Conservation (phyloP, 64 coral and sea anemone genomes). For the Stylophora pistillata region DNA sequence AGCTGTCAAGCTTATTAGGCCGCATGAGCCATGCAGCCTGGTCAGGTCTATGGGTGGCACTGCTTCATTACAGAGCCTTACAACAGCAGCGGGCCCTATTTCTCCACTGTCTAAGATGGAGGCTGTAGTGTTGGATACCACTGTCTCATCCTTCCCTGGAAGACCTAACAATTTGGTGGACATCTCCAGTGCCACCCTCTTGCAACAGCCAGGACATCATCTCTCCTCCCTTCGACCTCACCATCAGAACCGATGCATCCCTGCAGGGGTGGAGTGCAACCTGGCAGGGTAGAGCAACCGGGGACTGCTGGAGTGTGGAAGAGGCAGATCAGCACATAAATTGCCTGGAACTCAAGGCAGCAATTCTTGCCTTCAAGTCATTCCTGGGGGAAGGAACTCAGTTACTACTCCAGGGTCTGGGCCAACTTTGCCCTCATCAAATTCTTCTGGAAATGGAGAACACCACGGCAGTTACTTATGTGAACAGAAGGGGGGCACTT, state of each 20-base stretch:
- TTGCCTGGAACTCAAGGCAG: constrained; percentile 43
- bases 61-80: constrained; percentile 42
- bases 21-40: constrained; percentile 13
- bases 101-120: neutral
- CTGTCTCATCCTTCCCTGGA: constrained; percentile 9
- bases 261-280: constrained; percentile 47
- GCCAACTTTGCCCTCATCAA: neutral
- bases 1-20: neutral
- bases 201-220: constrained; percentile 47
- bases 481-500: constrained; percentile 6
- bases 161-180: constrained; percentile 53
- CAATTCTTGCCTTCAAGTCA: constrained; percentile 18
- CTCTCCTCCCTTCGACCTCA: constrained; percentile 17
- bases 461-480: neutral
- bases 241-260: constrained; percentile 56
- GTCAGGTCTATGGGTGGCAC: constrained; percentile 20
- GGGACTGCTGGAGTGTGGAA: constrained; percentile 38
- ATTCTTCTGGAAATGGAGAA: constrained; percentile 5
- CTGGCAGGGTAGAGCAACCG: constrained; percentile 32
- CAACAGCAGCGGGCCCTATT: neutral
- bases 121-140: neutral
- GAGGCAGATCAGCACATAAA: constrained; percentile 54
- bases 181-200: neutral
- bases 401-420: neutral
- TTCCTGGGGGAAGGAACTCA: neutral